A percentile compares a stretch with the other conserved stretches of the same genome.
Evolutionary conservation across 2,113 vertebrate genomes (phyloP).

Genomic region (Cyprinodon variegatus): DNA sequence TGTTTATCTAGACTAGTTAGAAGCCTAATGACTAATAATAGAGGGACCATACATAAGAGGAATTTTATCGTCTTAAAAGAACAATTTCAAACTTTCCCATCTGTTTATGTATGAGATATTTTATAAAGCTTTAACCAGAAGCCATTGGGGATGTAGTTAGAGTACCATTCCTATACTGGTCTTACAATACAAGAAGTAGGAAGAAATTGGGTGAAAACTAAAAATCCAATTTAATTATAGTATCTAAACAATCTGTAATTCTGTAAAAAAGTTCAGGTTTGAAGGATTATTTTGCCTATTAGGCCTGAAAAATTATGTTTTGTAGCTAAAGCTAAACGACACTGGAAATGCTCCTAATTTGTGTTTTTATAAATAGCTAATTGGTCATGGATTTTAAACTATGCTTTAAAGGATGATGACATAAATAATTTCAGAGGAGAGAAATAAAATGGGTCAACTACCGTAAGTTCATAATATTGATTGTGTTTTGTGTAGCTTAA

Average conservation of each 20-base stretch:
- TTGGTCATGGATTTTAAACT: too few species aligned
- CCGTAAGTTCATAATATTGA: too few species aligned
- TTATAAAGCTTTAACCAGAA: background rate
- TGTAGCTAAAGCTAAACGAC: too few species aligned
- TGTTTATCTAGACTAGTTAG: background rate
- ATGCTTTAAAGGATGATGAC: background rate
- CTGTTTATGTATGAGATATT: background rate
- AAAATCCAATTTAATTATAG: background rate
- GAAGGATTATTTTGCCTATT: background rate
- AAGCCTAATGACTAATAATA: background rate
- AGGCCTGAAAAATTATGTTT: background rate
- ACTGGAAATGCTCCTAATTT: background rate
- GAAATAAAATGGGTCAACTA: background rate
- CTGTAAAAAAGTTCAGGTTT: background rate
- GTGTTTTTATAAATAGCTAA: background rate
- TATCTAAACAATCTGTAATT: background rate
- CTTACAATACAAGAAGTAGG: too few species aligned
- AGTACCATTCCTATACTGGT: background rate
- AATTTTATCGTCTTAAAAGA: background rate
- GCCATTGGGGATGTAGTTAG: background rate
- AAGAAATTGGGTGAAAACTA: background rate
- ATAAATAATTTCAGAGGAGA: background rate
- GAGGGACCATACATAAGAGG: background rate
- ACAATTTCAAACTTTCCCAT: background rate
- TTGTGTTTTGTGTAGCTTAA: too few species aligned